Evolutionary conservation across 2,113 vertebrate genomes (phyloP), one percentile per base, ranked within the genome.

Genomic region (Chinchilla lanigera): DNA sequence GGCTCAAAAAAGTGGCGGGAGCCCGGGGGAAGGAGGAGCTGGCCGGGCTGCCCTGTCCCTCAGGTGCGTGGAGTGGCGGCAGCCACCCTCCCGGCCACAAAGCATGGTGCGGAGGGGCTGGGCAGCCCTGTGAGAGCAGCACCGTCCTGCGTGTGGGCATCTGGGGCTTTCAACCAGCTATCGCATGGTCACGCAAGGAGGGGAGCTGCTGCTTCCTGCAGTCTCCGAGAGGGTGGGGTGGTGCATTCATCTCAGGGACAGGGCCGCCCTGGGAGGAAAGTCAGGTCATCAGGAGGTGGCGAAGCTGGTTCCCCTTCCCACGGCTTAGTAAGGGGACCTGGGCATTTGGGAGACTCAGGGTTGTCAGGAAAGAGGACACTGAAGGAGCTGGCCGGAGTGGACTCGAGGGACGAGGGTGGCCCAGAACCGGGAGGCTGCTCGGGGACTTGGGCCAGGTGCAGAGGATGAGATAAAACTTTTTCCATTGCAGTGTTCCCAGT

Each of bases 91-190:
- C 5, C 3, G n/a, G 86, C 19, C 1, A 3, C 0, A 0, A 0
- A 19, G 63, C 17, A 13, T 26, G 19, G 58, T 13, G 30, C 24
- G 16, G 63, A 12, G 52, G 11, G 1, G 9, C 41, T 16, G 4
- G 41, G 17, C 24, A 3, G 5, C 83, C 24, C 0, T 11, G 3
- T 1, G 50, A n/a, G 2, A 14, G 35, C n/a, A 33, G 0, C 33
- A 6, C 67, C 22, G 73, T 75, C 54, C n/a, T 9, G 7, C 30
- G 11, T 26, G 82, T n/a, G 1, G 19, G 54, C 67, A 35, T 50
- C 86, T 52, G 54, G 50, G 38, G 85, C 22, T 80, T n/a, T 30
- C 20, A 65, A 22, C 52, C 33, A 73, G 63, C 33, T 73, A n/a
- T 47, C 11, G n/a, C 19, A 6, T 7, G 41, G 17, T 38, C 69